Evolutionary conservation across 1,140 invertebrate genomes (phyloP), one percentile per base, ranked within the genome.

Genomic region (Condylostylus longicornis): DNA sequence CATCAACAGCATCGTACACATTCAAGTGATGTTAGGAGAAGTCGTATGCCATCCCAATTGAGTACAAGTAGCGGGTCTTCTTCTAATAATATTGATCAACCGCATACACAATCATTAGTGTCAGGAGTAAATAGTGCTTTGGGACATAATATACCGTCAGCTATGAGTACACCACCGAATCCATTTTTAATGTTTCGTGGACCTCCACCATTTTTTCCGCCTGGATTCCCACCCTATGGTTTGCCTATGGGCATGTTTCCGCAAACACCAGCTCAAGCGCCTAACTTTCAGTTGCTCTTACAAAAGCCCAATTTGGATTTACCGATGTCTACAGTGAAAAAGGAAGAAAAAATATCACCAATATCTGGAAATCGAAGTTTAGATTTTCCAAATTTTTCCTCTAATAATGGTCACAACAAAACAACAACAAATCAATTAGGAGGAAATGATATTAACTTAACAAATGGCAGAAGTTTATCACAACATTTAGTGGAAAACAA

Each of bases 161-260:
- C 61, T 69, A 69, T 60, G 69, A 55, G 44, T 5, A 52, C 55
- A 30, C 58, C 58, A 15, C 62, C 70, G 1, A 77, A 73, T 48
- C 77, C 78, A 0, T 79, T 81, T 47, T 65, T 78, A 5, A 70
- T 81, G 48, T 83, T 47, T 40, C 59, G 33, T 45, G 48, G 36
- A 28, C 49, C 50, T 21, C 27, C 68, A 4, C 56, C 67, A 0
- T 70, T 72, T 44, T 74, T 72, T 44, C 54, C 64, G 14, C 60
- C 66, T 0, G 61, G 60, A 30, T 60, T 72, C 32, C 48, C 58
- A 7, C 53, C 60, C 4, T 71, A 69, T 37, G 61, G 51, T 33
- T n/a, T 58, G 59, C 25, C 46, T 27, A n/a, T n/a, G 10, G 41
- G 44, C 4, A 53, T 61, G n/a, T 57, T 60, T 19, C 48, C 54